A percentile compares a stretch with the other conserved stretches of the same genome.
These are phyloP conservation scores for Bellardia pandia DNA, from an alignment of 2,888 invertebrate genomes.

Conservation along the genomic window DNA sequence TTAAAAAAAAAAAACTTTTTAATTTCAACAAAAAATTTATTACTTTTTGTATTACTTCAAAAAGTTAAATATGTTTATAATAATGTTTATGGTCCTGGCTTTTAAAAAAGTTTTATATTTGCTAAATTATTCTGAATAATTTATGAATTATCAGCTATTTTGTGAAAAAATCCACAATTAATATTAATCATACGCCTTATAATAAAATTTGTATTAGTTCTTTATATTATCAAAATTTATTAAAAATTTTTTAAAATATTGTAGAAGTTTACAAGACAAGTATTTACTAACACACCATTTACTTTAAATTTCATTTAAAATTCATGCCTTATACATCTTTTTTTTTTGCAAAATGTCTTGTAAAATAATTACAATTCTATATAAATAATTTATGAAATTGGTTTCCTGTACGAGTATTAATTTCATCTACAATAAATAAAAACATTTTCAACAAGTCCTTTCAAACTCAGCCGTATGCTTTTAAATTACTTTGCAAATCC, in stretches of 20 bases:
- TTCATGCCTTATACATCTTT: neutral
- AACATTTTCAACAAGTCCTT: neutral
- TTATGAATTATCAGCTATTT: neutral
- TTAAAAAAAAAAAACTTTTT: too few relatives aligned
- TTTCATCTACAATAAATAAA: too few relatives aligned
- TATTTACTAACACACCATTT: too few relatives aligned
- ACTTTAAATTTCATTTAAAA: too few relatives aligned
- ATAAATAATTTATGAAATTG: conserved; percentile 8
- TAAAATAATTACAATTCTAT: neutral
- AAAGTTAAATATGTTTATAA: too few relatives aligned
- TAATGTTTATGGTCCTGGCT: neutral
- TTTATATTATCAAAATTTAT: neutral
- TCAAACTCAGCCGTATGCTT: neutral
- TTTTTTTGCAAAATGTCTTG: too few relatives aligned
- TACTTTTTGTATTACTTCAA: too few relatives aligned
- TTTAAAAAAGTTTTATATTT: neutral
- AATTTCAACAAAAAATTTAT: too few relatives aligned
- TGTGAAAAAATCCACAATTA: neutral
- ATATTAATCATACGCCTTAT: neutral
- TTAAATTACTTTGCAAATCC: conserved; percentile 47
- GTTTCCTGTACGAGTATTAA: neutral
- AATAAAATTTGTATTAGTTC: neutral
- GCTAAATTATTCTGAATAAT: neutral
- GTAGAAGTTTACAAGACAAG: neutral
- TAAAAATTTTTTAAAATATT: neutral